Conservation (phyloP, 2,113 vertebrate species). For the Megaceryle maxima region DNA sequence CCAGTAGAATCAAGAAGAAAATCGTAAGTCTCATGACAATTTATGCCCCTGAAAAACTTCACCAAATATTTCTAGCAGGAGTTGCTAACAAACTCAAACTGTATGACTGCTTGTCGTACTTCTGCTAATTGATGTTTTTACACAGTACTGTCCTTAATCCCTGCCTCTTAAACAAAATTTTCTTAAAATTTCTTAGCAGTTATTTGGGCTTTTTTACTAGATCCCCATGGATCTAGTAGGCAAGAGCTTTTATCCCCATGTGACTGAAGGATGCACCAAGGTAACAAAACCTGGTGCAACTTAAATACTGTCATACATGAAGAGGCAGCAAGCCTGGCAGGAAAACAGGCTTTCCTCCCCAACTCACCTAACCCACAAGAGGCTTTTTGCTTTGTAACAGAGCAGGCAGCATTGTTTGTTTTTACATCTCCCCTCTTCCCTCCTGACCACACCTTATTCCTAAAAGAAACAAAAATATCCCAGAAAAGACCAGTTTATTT, state of each 20-base stretch:
- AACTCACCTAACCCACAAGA: neutral
- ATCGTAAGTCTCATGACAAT: neutral
- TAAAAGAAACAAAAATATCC: neutral
- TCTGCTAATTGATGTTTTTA: slow-evolving; percentile 16
- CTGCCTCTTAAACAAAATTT: neutral
- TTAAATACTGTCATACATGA: neutral
- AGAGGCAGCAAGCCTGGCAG: neutral
- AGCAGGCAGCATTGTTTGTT: neutral
- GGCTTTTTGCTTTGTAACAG: neutral
- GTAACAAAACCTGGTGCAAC: neutral
- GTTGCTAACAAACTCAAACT: neutral
- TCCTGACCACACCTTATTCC: neutral
- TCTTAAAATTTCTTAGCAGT: neutral
- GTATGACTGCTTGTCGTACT: neutral
- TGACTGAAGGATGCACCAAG: neutral
- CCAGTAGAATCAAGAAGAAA: neutral
- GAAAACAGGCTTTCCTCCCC: neutral
- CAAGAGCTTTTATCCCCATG: neutral
- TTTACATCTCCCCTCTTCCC: neutral
- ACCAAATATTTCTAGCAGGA: slow-evolving; percentile 16
- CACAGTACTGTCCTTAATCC: neutral
- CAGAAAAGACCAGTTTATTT: neutral
- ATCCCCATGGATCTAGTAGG: neutral
- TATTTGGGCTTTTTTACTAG: neutral
- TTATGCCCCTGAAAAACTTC: neutral